Percentiles rank a stretch among this genome's conserved stretches.
phyloP scores from a whole-genome alignment of 1,140 invertebrate species.

The Gyrodactylus bullatarudis region DNA sequence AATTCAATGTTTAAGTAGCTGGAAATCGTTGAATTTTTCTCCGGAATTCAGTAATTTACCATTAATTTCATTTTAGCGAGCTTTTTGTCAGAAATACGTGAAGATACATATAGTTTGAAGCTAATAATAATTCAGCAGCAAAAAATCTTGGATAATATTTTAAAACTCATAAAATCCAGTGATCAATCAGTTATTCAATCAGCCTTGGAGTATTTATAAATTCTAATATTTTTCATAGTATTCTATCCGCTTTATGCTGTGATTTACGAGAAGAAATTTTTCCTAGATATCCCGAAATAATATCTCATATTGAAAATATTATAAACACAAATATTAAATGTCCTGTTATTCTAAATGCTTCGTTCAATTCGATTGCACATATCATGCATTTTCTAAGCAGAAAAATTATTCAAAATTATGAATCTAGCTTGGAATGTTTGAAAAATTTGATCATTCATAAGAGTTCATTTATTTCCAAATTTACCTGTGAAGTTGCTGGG shows the following conservation, averaged over 20 bases:
- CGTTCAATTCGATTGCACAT: not conserved
- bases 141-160: not conserved
- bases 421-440: not conserved
- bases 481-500: not conserved
- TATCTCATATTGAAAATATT: not conserved
- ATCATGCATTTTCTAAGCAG: not conserved
- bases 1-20: not conserved
- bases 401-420: not conserved
- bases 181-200: not conserved
- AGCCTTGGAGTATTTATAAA: not conserved
- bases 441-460: not conserved
- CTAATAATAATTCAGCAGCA: not conserved
- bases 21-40: not conserved
- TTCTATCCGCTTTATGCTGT: not conserved
- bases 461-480: not conserved
- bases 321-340: not conserved
- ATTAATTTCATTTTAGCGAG: not conserved
- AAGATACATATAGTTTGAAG: not conserved
- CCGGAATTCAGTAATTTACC: not conserved
- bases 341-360: not conserved
- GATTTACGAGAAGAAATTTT: not conserved
- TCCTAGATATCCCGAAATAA: not conserved
- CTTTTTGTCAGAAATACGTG: not conserved
- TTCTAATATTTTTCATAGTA: not conserved
- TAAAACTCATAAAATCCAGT: not conserved